These are phyloP conservation scores for Metallyticus violacea DNA, from an alignment of 2,888 invertebrate genomes.

Conservation along the genomic window DNA sequence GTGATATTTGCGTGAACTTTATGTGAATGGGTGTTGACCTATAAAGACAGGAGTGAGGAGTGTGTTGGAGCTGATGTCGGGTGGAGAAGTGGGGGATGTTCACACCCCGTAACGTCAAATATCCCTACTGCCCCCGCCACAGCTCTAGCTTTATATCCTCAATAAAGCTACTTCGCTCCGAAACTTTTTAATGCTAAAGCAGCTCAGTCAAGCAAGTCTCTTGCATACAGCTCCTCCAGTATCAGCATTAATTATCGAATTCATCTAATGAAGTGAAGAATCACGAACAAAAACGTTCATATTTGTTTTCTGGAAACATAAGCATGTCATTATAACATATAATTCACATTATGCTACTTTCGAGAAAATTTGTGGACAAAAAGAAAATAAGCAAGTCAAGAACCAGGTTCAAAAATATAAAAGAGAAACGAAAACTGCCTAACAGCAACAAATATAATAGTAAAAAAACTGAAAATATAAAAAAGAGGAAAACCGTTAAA, in stretches of 20 bases:
- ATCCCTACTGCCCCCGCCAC: background rate
- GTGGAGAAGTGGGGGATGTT: background rate
- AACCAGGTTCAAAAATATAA: too few relatives aligned
- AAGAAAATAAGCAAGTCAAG: too few relatives aligned
- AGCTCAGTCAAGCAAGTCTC: background rate
- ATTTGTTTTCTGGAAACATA: too few relatives aligned
- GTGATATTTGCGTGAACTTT: constrained; percentile 22
- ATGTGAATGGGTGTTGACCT: background rate
- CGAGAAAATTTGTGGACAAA: too few relatives aligned
- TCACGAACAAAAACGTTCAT: background rate
- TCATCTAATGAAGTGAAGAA: background rate
- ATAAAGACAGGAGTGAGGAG: background rate
- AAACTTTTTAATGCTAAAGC: background rate
- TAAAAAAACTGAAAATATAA: too few relatives aligned
- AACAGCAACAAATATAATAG: too few relatives aligned
- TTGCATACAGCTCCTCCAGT: too few relatives aligned
- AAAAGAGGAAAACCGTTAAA: too few relatives aligned
- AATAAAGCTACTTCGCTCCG: background rate
- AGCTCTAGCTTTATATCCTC: background rate
- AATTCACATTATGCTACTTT: too few relatives aligned
- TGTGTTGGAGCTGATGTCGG: too few relatives aligned
- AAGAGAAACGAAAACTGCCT: too few relatives aligned
- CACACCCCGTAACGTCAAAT: background rate
- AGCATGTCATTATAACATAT: too few relatives aligned
- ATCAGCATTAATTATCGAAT: background rate